phyloP scores from a whole-genome alignment of 2,888 invertebrate genomes.

The Lepidocyrtoides sp. region DNA sequence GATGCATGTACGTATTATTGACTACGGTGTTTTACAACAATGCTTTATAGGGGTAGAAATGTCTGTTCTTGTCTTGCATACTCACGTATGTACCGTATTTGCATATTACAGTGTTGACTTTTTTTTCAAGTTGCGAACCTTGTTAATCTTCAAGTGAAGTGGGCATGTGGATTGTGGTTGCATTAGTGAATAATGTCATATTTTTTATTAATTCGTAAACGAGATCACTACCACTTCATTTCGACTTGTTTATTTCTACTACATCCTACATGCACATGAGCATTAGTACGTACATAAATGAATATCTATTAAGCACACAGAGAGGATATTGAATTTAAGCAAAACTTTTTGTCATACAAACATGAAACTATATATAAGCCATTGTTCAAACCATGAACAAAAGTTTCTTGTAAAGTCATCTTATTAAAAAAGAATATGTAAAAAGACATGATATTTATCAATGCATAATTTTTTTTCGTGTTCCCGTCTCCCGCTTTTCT shows the following conservation, averaged over 20 bases:
- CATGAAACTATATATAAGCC: too few species aligned
- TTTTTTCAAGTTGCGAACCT: not conserved
- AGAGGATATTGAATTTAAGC: not conserved
- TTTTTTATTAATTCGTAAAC: not conserved
- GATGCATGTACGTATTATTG: not conserved
- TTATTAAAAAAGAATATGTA: not conserved
- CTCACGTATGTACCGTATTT: not conserved
- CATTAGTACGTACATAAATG: not conserved
- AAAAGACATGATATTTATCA: too few species aligned
- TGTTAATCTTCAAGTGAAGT: too few species aligned
- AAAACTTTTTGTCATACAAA: not conserved
- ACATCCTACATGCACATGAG: too few species aligned
- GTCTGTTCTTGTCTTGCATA: not conserved
- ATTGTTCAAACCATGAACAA: not conserved
- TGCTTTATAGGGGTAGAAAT: not conserved
- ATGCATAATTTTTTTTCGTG: too few species aligned
- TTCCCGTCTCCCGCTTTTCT: too few species aligned
- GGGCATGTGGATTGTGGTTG: not conserved
- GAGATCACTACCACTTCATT: not conserved
- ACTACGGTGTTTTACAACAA: not conserved
- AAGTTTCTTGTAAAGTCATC: not conserved
- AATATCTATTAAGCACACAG: too few species aligned
- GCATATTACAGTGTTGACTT: not conserved
- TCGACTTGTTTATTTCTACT: not conserved
- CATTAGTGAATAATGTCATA: not conserved